Evolutionary conservation across 2,113 vertebrate species (phyloP), one percentile per base, ranked within the genome.

Genomic region (Laticauda laticaudata): DNA sequence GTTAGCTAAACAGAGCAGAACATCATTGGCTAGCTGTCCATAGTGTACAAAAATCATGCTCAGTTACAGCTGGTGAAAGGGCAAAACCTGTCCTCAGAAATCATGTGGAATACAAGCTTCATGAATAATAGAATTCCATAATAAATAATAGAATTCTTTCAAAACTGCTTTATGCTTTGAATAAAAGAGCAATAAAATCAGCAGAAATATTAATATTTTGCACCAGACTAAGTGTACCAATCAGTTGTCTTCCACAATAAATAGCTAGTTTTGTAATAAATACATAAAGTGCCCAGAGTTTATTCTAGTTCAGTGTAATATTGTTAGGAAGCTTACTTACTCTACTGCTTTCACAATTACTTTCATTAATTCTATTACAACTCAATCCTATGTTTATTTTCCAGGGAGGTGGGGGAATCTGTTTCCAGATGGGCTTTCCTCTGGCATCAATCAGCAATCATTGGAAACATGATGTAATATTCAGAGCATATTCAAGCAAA

Each of bases 221-320:
- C 34, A 51, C 8, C 18, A 69, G 11, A 2, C 51, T 2, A 53
- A 69, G 55, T 87, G 9, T 54, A 26, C 48, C 39, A 61, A 9
- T 48, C 26, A 0, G 1, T 3, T 91, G 64, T 3, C 9, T 51
- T 5, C 2, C 56, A 88, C 89, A 91, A 92, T 88, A 87, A 26
- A 89, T 88, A 75, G 75, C 34, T 81, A 81, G 34, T 81, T 81
- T 43, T 81, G 75, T 81, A 81, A 43, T 81, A 61, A 88, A 54
- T 75, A 56, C 91, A 93, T 2, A 75, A 96, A 96, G 94, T 93
- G 95, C 94, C 95, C 55, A 56, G 89, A 91, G 3, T 61, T 54
- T n/a, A 69, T 81, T 53, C 61, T 88, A 69, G 26, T n/a, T 54
- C 34, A n/a, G 2, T 54, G 54, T 81, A 85, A 48, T 21, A 56